Evolutionary conservation across 2,888 invertebrate genomes (phyloP).

Genomic region (Megalurothrips usitatus): DNA sequence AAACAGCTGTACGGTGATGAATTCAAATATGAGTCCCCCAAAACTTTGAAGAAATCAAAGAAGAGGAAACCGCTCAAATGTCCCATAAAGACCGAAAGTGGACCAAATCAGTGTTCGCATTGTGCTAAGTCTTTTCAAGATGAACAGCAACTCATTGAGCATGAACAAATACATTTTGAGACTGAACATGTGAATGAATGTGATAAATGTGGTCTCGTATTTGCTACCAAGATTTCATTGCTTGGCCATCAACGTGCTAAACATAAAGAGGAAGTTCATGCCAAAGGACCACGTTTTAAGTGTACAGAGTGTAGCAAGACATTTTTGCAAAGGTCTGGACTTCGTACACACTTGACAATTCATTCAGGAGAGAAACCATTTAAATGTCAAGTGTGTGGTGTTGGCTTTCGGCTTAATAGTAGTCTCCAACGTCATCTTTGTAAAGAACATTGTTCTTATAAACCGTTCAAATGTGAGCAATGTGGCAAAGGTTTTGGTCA

Average conservation of each 20-base stretch:
- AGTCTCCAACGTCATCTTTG: conserved; percentile 1
- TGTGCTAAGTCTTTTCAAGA: neutral
- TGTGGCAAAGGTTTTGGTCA: conserved; percentile 7
- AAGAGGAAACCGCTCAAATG: too few relatives aligned
- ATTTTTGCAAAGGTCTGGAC: neutral
- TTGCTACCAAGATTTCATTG: neutral
- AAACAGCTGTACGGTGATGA: neutral
- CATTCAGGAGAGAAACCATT: conserved; percentile 9
- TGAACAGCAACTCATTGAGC: neutral
- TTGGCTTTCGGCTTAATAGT: neutral
- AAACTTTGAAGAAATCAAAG: neutral
- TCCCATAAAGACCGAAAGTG: neutral
- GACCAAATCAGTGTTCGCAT: neutral
- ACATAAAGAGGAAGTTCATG: neutral
- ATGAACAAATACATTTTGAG: neutral
- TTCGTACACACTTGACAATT: neutral
- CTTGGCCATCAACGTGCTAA: neutral
- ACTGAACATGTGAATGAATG: conserved; percentile 1
- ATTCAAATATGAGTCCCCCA: neutral
- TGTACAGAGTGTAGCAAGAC: neutral
- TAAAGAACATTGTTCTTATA: neutral
- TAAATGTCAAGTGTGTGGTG: neutral
- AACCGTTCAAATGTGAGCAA: neutral
- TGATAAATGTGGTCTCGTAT: neutral
- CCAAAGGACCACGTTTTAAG: neutral